Conservation (phyloP, 2,113 vertebrate genomes). For the Eubucco bourcierii region DNA sequence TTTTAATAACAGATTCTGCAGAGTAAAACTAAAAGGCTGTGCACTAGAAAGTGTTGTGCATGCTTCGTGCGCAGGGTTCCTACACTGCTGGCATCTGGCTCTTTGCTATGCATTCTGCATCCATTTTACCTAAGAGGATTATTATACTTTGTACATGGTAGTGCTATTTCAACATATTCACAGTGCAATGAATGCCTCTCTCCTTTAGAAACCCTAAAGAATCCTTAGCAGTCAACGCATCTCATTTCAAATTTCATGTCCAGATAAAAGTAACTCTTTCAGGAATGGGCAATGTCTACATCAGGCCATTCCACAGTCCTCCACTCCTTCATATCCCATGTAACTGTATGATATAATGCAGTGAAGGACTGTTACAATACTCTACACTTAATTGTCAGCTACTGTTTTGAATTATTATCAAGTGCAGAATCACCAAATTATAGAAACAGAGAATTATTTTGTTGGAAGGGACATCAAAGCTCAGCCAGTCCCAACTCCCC, state of each 20-base stretch:
- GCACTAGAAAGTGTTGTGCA: background rate
- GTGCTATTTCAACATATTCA: background rate
- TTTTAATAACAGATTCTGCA: background rate
- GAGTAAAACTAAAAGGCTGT: background rate
- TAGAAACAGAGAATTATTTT: too few relatives aligned
- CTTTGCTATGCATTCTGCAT: background rate
- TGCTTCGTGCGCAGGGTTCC: background rate
- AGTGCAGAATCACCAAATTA: background rate
- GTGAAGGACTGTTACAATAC: background rate
- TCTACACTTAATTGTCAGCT: conserved; percentile 32
- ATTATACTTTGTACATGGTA: background rate
- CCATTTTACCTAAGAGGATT: background rate
- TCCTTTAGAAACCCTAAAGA: background rate
- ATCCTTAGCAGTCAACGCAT: background rate
- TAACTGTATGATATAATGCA: conserved; percentile 21
- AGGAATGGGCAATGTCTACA: conserved; percentile 21
- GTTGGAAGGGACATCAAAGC: too few relatives aligned
- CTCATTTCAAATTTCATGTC: background rate
- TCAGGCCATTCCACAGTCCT: background rate
- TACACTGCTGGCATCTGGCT: background rate
- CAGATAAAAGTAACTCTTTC: background rate
- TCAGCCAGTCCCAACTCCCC: too few relatives aligned
- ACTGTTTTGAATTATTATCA: background rate
- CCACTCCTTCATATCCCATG: background rate
- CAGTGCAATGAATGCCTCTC: background rate